phyloP scores from a whole-genome alignment of 2,797 vertebrate species.

The Myotis pilosus region DNA sequence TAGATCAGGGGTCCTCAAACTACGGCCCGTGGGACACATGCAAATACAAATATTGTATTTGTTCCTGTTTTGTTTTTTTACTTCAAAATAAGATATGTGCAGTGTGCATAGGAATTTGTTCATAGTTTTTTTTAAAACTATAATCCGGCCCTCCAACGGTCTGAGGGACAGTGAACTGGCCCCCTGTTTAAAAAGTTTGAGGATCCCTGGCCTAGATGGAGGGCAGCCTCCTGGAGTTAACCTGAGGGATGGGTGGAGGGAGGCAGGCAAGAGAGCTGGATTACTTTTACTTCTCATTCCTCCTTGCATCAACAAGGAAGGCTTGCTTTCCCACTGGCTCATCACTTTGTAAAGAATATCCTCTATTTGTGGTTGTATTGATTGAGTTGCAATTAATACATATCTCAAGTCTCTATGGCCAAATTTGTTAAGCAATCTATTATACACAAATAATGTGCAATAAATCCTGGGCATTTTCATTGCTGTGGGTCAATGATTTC shows the following conservation, averaged over 20 bases:
- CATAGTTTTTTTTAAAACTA: too few species aligned
- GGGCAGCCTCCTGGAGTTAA: not conserved
- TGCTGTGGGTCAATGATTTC: conserved; percentile 63
- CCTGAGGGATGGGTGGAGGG: not conserved
- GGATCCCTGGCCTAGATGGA: not conserved
- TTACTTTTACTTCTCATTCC: not conserved
- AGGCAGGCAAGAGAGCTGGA: not conserved
- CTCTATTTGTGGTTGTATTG: conserved; percentile 65
- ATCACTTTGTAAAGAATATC: conserved; percentile 44
- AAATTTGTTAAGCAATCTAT: conserved; percentile 69
- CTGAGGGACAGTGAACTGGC: too few species aligned
- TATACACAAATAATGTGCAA: conserved; percentile 26
- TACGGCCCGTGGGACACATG: too few species aligned
- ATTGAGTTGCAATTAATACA: conserved; percentile 75
- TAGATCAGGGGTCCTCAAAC: not conserved
- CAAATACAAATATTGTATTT: too few species aligned
- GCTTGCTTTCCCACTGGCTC: not conserved
- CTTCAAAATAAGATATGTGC: too few species aligned
- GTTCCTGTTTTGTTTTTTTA: too few species aligned
- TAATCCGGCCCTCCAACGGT: too few species aligned
- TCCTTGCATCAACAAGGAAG: not conserved
- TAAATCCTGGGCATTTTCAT: conserved; percentile 65
- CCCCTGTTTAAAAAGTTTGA: too few species aligned
- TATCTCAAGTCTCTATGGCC: conserved; percentile 70
- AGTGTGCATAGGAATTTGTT: too few species aligned